Percentiles rank a stretch among this genome's conserved stretches.
phyloP scores from a whole-genome alignment of 2,113 vertebrate species.

The Coregonus clupeaformis region DNA sequence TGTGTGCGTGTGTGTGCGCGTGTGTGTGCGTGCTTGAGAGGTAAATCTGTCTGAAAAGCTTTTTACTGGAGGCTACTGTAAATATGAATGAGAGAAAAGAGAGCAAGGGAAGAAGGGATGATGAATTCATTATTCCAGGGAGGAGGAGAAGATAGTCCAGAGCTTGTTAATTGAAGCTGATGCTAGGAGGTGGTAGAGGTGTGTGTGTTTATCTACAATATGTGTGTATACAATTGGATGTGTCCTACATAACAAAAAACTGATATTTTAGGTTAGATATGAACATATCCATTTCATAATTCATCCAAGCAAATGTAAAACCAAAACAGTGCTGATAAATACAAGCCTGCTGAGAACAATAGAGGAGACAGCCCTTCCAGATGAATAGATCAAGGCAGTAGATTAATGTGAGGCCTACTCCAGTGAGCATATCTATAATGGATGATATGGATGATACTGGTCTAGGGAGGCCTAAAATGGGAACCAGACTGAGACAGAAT shows the following conservation, averaged over 20 bases:
- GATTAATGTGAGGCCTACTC: constrained; percentile 45
- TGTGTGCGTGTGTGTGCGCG: constrained; percentile 1
- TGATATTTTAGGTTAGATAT: too few species aligned
- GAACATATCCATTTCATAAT: too few species aligned
- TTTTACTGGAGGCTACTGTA: constrained; percentile 35
- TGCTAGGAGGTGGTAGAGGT: not conserved
- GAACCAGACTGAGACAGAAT: constrained; percentile 14
- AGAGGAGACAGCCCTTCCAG: constrained; percentile 6
- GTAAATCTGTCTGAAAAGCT: constrained; percentile 37
- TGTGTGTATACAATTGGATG: constrained; percentile 29
- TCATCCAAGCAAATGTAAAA: too few species aligned
- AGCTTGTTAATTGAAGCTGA: not conserved
- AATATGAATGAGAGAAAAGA: constrained; percentile 20
- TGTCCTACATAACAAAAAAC: not conserved
- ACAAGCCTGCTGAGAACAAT: too few species aligned
- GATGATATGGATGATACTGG: constrained; percentile 28
- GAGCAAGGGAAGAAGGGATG: not conserved
- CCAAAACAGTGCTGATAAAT: too few species aligned
- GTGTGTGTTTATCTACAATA: not conserved
- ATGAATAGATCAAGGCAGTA: constrained; percentile 38
- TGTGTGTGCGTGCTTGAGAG: not conserved
- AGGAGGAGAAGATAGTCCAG: not conserved
- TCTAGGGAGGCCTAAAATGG: constrained; percentile 14
- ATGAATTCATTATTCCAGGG: not conserved
- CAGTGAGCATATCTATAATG: constrained; percentile 53